A percentile compares a stretch with the other conserved stretches of the same genome.
phyloP scores from a whole-genome alignment of 92 coral and sea anemone genomes.

The Actinernus sp. region DNA sequence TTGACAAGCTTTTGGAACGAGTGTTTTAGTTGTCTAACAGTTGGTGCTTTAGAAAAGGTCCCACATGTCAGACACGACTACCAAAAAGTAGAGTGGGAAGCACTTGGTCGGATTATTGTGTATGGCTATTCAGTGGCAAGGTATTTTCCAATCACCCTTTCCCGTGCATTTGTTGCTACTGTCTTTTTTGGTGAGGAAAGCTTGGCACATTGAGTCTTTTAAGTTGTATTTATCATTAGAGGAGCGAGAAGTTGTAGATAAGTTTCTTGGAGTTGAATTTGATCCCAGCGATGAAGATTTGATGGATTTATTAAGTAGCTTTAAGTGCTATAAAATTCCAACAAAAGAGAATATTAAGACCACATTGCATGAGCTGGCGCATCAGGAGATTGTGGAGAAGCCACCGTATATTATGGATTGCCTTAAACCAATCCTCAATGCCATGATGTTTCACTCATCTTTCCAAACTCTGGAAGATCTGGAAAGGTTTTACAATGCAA shows the following conservation, averaged over 20 bases:
- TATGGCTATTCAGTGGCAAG: conserved; percentile 7
- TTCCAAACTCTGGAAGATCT: conserved; percentile 19
- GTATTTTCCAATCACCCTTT: conserved; percentile 25
- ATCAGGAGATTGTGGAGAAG: conserved; percentile 43
- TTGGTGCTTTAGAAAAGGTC: conserved; percentile 29
- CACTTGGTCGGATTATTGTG: conserved; percentile 18
- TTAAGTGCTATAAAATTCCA: conserved; percentile 37
- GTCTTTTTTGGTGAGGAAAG: conserved; percentile 33
- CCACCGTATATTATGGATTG: conserved; percentile 34
- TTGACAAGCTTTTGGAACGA: neutral
- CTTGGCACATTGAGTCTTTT: conserved; percentile 21
- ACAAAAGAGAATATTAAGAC: conserved; percentile 16
- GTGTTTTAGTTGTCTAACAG: conserved; percentile 5
- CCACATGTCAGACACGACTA: conserved; percentile 39
- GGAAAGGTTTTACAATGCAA: conserved; percentile 19
- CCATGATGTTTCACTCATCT: conserved; percentile 15
- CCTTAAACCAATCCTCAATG: conserved; percentile 23
- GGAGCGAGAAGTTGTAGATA: conserved; percentile 34
- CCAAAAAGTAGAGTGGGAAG: conserved; percentile 33
- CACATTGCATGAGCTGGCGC: conserved; percentile 21
- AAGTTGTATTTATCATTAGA: conserved; percentile 16
- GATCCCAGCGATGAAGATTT: conserved; percentile 41
- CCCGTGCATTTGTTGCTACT: conserved; percentile 37
- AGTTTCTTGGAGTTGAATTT: conserved; percentile 29
- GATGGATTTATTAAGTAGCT: conserved; percentile 37